A percentile compares a stretch with the other conserved stretches of the same genome.
Evolutionary conservation across 1,140 invertebrate genomes (phyloP).

Genomic region (Ctenoplectra terminalis): DNA sequence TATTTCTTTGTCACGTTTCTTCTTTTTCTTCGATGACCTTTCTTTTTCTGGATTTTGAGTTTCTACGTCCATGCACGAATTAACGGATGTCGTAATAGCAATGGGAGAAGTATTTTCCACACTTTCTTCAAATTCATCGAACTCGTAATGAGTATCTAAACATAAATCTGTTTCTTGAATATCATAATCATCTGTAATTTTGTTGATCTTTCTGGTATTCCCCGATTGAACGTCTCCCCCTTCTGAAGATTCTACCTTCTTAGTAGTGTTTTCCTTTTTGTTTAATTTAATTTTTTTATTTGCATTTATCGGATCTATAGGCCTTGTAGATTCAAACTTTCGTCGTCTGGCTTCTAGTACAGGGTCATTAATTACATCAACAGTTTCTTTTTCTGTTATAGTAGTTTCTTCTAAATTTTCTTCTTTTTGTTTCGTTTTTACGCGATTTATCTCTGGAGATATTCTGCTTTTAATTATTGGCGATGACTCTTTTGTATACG

Average conservation of each 20-base stretch:
- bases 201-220: slow-evolving; percentile 45
- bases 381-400: slow-evolving; percentile 52
- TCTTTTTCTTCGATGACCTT: slow-evolving; percentile 75
- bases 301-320: slow-evolving; percentile 73
- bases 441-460: slow-evolving; percentile 56
- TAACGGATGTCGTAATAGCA: slow-evolving; percentile 47
- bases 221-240: slow-evolving; percentile 36
- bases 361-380: slow-evolving; percentile 67
- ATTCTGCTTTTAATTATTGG: slow-evolving; percentile 50
- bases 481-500: slow-evolving; percentile 53
- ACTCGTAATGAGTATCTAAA: slow-evolving; percentile 67
- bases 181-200: slow-evolving; percentile 53
- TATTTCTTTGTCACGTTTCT: slow-evolving; percentile 79
- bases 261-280: slow-evolving; percentile 67
- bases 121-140: slow-evolving; percentile 65
- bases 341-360: slow-evolving; percentile 77
- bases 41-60: slow-evolving; percentile 68
- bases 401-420: slow-evolving; percentile 45
- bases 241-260: slow-evolving; percentile 51
- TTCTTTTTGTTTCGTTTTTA: slow-evolving; percentile 65
- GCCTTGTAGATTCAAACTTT: slow-evolving; percentile 78
- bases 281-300: slow-evolving; percentile 81
- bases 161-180: slow-evolving; percentile 59
- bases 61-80: slow-evolving; percentile 65
- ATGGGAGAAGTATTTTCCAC: slow-evolving; percentile 59